Evolutionary conservation across 2,888 invertebrate species (phyloP).

Genomic region (Brachyopa scutellaris): DNA sequence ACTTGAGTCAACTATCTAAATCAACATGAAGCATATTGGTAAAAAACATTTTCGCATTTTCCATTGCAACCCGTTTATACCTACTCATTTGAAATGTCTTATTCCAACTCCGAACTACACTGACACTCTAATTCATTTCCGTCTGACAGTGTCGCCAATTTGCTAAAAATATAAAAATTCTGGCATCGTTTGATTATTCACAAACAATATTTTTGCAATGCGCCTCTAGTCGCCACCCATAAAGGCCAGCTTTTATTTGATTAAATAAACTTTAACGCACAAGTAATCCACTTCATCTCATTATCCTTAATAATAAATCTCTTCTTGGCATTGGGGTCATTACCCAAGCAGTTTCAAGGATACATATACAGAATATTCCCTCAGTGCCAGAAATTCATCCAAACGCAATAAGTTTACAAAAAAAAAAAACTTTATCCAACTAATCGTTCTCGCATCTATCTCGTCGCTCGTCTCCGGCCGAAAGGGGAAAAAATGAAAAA

Average conservation of each 20-base stretch:
- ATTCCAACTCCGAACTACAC: too few species aligned
- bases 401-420: not conserved
- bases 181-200: too few species aligned
- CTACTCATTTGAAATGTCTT: too few species aligned
- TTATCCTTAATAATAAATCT: not conserved
- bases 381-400: slow-evolving; percentile 4
- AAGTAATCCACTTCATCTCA: not conserved
- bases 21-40: too few species aligned
- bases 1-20: too few species aligned
- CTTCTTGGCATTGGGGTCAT: slow-evolving; percentile 5
- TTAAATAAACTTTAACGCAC: not conserved
- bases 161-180: too few species aligned
- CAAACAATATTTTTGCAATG: too few species aligned
- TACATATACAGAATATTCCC: not conserved
- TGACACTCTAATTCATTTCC: too few species aligned
- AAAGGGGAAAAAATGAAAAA: not conserved
- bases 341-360: not conserved
- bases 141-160: too few species aligned
- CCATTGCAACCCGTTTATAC: too few species aligned
- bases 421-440: not conserved
- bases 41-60: too few species aligned
- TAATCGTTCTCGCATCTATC: not conserved
- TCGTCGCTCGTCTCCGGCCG: too few species aligned
- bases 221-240: slow-evolving; percentile 1
- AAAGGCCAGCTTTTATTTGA: not conserved